phyloP scores from a whole-genome alignment of 2,797 vertebrate species.

The Dicrostonyx torquatus region DNA sequence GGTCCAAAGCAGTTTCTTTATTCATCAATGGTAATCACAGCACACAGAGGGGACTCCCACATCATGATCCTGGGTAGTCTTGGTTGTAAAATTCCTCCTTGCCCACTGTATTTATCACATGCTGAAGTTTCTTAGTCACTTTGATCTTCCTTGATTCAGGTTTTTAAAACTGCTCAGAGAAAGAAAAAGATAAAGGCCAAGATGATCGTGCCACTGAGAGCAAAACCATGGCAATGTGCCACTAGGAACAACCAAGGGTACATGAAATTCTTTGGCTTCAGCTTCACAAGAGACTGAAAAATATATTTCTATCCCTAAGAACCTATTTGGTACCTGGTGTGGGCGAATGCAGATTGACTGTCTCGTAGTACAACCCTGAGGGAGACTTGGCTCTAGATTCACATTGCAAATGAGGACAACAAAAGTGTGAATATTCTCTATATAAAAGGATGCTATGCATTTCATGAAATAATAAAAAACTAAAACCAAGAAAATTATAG shows the following conservation, averaged over 20 bases:
- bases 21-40: too few relatives aligned
- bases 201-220: not conserved
- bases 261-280: not conserved
- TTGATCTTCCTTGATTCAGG: not conserved
- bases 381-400: not conserved
- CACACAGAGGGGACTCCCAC: too few relatives aligned
- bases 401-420: not conserved
- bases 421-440: not conserved
- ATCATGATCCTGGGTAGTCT: not conserved
- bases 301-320: not conserved
- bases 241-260: not conserved
- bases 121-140: not conserved
- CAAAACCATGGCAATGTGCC: not conserved
- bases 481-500: not conserved
- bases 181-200: not conserved
- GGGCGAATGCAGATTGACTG: not conserved
- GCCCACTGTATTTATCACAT: not conserved
- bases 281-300: not conserved
- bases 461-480: conserved; percentile 17
- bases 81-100: not conserved
- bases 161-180: not conserved
- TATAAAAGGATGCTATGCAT: not conserved
- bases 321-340: not conserved
- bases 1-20: too few relatives aligned
- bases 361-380: not conserved